phyloP scores from a whole-genome alignment of 1,140 invertebrate genomes.

The Drosophila paulistorum region DNA sequence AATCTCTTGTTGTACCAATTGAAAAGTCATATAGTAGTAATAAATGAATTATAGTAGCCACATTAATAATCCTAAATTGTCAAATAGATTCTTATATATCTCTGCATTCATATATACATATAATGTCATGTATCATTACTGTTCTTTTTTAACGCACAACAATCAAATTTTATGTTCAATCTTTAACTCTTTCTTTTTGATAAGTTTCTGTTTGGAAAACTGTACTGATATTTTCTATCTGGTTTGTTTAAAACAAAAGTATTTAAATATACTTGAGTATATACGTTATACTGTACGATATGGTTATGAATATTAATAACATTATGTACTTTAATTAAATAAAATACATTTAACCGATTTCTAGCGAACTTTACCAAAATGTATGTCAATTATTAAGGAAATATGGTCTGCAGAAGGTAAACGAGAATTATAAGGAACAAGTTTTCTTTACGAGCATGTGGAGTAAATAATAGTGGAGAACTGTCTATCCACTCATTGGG shows the following conservation, averaged over 20 bases:
- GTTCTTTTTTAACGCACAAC: slow-evolving; percentile 44
- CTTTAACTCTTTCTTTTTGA: slow-evolving; percentile 32
- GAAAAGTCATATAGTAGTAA: slow-evolving; percentile 37
- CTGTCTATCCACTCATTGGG: no score
- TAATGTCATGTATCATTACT: neutral
- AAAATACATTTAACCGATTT: slow-evolving; percentile 63
- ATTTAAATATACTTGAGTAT: slow-evolving; percentile 21
- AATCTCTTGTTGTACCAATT: slow-evolving; percentile 7
- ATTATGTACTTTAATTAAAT: slow-evolving; percentile 61
- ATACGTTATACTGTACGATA: slow-evolving; percentile 55
- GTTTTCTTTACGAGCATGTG: no score
- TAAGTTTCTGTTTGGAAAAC: slow-evolving; percentile 34
- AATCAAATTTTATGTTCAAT: slow-evolving; percentile 49
- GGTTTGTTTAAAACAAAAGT: slow-evolving; percentile 13
- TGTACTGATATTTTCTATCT: slow-evolving; percentile 52
- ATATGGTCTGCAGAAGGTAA: no score
- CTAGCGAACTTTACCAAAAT: slow-evolving; percentile 40
- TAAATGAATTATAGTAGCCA: slow-evolving; percentile 27
- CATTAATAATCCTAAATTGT: slow-evolving; percentile 39
- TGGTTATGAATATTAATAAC: slow-evolving; percentile 58
- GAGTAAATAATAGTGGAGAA: no score
- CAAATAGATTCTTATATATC: slow-evolving; percentile 19
- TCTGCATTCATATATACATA: slow-evolving; percentile 9
- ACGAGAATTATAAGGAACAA: no score
- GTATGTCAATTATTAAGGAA: neutral